Conservation (phyloP, 1,140 invertebrate genomes). For the Bombus pyrosoma region DNA sequence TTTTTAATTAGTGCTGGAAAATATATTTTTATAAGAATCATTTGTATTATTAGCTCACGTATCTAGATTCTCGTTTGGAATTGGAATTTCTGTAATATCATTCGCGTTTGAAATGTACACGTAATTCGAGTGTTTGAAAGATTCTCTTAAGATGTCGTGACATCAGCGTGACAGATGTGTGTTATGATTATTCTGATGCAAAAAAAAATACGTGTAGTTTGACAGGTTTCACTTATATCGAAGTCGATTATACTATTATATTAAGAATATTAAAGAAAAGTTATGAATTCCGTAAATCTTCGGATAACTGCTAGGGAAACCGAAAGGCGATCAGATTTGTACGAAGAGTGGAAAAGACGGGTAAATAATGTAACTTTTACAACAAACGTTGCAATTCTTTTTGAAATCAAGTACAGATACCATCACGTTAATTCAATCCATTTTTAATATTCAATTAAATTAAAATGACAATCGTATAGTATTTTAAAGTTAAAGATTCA, state of each 20-base stretch:
- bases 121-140: not conserved
- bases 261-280: not conserved
- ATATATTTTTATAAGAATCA: no score
- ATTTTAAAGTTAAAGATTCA: not conserved
- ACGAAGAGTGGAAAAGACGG: constrained; percentile 80
- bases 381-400: constrained; percentile 18
- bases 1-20: no score
- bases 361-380: constrained; percentile 67
- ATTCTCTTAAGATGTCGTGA: constrained; percentile 27
- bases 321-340: constrained; percentile 69
- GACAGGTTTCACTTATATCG: constrained; percentile 34
- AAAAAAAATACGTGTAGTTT: constrained; percentile 24
- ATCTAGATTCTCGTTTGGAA: no score
- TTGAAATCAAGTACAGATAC: not conserved
- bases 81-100: not conserved
- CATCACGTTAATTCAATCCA: not conserved
- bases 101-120: not conserved
- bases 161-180: not conserved
- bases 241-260: not conserved
- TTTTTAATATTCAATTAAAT: not conserved
- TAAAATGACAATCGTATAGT: not conserved
- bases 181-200: constrained; percentile 26
- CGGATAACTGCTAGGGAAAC: constrained; percentile 69
- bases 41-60: no score
- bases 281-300: not conserved